Percentiles rank a stretch among this genome's conserved stretches.
phyloP scores from a whole-genome alignment of 2,113 vertebrate species.

The Cisticola juncidis region DNA sequence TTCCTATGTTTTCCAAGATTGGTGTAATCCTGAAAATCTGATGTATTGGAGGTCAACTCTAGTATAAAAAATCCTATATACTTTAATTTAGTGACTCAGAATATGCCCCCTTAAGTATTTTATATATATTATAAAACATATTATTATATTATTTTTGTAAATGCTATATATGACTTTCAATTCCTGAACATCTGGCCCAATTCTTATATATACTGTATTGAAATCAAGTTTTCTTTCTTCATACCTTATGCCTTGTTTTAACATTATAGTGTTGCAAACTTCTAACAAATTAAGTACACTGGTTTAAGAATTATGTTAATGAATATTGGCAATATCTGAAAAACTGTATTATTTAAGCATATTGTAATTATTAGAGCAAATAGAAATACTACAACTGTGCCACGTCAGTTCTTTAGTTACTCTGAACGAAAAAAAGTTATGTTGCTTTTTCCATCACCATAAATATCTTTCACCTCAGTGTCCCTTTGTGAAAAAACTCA shows the following conservation, averaged over 20 bases:
- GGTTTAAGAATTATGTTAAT: background rate
- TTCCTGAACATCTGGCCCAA: background rate
- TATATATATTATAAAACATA: background rate
- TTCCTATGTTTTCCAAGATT: background rate
- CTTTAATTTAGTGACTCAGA: background rate
- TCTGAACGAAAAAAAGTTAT: background rate
- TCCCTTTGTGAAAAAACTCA: constrained; percentile 8
- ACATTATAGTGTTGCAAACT: background rate
- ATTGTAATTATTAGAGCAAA: background rate
- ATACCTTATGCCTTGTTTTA: background rate
- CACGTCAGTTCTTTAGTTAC: background rate
- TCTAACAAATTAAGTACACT: background rate
- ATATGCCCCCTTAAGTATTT: background rate
- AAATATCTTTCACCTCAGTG: background rate
- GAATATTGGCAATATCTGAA: background rate
- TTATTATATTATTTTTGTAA: background rate
- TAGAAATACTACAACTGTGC: background rate
- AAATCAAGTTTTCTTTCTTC: background rate
- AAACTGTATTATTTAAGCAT: background rate
- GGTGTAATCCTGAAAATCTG: background rate
- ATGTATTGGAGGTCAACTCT: background rate
- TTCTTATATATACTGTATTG: background rate
- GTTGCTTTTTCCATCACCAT: background rate
- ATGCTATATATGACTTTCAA: background rate
- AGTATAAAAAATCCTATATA: background rate